Percentiles rank a stretch among this genome's conserved stretches.
phyloP scores from a whole-genome alignment of 2,113 vertebrate species.

The Corythoichthys intestinalis region DNA sequence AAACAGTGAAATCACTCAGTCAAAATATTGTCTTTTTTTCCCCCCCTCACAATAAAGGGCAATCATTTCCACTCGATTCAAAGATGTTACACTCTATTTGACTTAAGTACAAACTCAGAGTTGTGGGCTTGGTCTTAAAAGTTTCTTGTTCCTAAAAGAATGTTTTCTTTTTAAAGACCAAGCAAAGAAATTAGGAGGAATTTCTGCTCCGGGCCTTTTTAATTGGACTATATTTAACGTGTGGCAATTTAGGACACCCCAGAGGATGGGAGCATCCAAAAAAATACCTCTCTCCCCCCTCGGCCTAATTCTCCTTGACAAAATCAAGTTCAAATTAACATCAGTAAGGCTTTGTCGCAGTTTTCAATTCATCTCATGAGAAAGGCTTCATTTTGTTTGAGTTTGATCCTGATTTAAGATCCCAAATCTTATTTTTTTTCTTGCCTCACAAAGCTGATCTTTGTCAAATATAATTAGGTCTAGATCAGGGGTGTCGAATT shows the following conservation, averaged over 20 bases:
- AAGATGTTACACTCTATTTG: not conserved
- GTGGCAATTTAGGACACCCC: conserved; percentile 34
- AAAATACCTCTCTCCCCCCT: not conserved
- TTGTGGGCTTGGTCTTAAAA: not conserved
- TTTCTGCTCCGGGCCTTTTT: conserved; percentile 49
- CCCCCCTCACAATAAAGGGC: not conserved
- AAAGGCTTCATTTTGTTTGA: not conserved
- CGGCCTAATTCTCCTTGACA: not conserved
- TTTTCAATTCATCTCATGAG: not conserved
- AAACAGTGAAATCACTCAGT: not conserved
- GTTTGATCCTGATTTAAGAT: not conserved
- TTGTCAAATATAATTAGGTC: not conserved
- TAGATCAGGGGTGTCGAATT: not conserved
- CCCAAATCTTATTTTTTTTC: not conserved
- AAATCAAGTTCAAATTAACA: not conserved
- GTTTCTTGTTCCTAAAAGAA: not conserved
- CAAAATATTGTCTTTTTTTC: not conserved
- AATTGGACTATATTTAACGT: conserved; percentile 60
- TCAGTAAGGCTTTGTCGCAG: not conserved
- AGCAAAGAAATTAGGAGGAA: conserved; percentile 53
- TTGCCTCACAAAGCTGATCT: not conserved
- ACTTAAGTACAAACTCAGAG: not conserved
- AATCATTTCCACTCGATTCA: not conserved
- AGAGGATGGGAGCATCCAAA: not conserved
- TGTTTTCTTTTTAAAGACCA: not conserved